Evolutionary conservation across 2,888 invertebrate species (phyloP).

Genomic region (Gortyna flavago): DNA sequence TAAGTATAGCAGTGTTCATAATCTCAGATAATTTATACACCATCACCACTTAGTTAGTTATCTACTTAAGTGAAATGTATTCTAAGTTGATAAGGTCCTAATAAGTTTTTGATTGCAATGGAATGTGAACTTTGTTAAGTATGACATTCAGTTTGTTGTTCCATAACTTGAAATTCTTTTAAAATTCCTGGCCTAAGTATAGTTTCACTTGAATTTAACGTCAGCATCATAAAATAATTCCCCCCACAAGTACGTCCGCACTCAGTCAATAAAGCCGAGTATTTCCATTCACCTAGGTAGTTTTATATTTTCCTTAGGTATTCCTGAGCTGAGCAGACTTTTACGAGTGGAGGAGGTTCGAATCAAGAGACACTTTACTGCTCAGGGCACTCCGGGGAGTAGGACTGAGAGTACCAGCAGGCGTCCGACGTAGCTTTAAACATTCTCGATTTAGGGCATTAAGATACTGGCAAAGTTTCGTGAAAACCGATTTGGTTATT

Average conservation of each 20-base stretch:
- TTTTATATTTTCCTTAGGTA: constrained; percentile 65
- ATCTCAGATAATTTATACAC: too few species aligned
- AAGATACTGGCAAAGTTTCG: constrained; percentile 54
- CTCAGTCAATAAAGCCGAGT: constrained; percentile 49
- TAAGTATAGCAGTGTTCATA: too few species aligned
- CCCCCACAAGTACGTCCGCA: not conserved
- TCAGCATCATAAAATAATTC: constrained; percentile 8
- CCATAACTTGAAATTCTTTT: not conserved
- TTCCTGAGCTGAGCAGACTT: constrained; percentile 71
- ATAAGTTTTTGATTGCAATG: not conserved
- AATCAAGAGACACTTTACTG: constrained; percentile 79
- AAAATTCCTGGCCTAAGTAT: not conserved
- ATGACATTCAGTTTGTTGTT: not conserved
- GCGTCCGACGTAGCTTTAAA: constrained; percentile 65
- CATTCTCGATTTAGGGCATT: constrained; percentile 63
- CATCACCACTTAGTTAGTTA: not conserved
- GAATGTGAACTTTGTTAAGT: not conserved
- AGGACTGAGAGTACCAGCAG: constrained; percentile 66
- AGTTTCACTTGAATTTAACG: not conserved
- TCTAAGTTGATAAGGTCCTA: not conserved
- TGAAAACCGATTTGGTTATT: constrained; percentile 23
- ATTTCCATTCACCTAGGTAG: constrained; percentile 68
- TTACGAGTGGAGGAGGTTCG: constrained; percentile 75
- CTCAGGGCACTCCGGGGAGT: constrained; percentile 78
- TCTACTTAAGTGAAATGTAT: not conserved